Evolutionary conservation across 1,140 invertebrate species (phyloP), one percentile per base, ranked within the genome.

Genomic region (Papilio aristodemus): DNA sequence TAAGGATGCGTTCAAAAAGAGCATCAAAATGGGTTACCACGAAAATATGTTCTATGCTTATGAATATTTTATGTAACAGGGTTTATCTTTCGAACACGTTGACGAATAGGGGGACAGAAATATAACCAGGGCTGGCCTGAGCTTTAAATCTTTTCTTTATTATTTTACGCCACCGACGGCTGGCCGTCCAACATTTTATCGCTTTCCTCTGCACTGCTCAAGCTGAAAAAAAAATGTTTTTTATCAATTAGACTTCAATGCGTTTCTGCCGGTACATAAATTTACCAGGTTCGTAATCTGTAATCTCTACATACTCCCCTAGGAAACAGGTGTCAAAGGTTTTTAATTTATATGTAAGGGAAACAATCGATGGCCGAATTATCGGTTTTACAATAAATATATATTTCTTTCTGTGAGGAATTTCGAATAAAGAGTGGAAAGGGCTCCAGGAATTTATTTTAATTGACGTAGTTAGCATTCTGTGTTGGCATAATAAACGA

Each of bases 181-280:
- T 94, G 93, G 10, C 93, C 92, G 73, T 94, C 94, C 43, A 94
- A 78, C 94, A 95, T 94, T 69, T 94, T 92, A 79, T 94, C 94
- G 72, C 93, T 93, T 79, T 95, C 94, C 79, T 95, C 94, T 10
- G 92, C 92, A 72, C 93, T 94, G 83, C 94, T 93, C 81, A 92
- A 78, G 78, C 92, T 92, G 84, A 62, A 92, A 92, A 70, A 79
- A 77, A 85, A 78, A 75, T 9, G 39, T 43, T 22, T 54, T 13
- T 17, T 22, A 54, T 0, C 27, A 22, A 22, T 22, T 54, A 22
- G 22, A 3, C 22, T 25, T 0, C 11, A 54, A 22, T 9, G 19
- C 22, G 27, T 32, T 32, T 32, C 27, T 32, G 6, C 6, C 2
- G 2, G 2, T 32, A 32, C 6, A 32, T 32, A 32, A 6, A 32